A percentile compares a stretch with the other conserved stretches of the same genome.
These are phyloP conservation scores for Scatophagus argus DNA, from an alignment of 2,113 vertebrate genomes.

Conservation along the genomic window DNA sequence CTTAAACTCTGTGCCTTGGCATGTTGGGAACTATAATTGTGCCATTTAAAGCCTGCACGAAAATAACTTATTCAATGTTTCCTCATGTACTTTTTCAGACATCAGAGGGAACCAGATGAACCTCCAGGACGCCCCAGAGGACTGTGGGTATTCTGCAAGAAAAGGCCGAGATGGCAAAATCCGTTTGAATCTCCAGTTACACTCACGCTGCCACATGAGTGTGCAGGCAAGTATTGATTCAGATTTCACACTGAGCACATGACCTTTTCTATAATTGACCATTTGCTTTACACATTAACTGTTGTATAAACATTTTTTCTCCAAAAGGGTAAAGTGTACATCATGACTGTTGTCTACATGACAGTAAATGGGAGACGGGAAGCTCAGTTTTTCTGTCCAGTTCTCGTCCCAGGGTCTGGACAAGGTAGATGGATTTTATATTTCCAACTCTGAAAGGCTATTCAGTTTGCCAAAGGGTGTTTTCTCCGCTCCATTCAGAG, in stretches of 20 bases:
- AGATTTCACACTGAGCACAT: conserved; percentile 50
- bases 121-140: conserved; percentile 67
- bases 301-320: conserved; percentile 30
- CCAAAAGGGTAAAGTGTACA: conserved; percentile 67
- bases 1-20: neutral
- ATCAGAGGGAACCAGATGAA: conserved; percentile 56
- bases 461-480: conserved; percentile 41
- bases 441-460: conserved; percentile 40
- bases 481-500: conserved; percentile 46
- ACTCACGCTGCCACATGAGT: conserved; percentile 78
- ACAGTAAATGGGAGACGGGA: conserved; percentile 61
- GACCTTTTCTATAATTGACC: conserved; percentile 58
- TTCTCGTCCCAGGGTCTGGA: conserved; percentile 23
- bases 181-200: conserved; percentile 70
- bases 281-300: conserved; percentile 52
- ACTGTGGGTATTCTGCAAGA: conserved; percentile 82
- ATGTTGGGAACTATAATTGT: conserved; percentile 24
- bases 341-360: conserved; percentile 73
- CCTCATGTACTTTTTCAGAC: conserved; percentile 58
- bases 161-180: conserved; percentile 69
- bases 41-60: neutral
- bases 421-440: conserved; percentile 68
- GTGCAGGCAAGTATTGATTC: conserved; percentile 77
- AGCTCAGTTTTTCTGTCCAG: conserved; percentile 76
- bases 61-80: conserved; percentile 12